Evolutionary conservation across 2,797 vertebrate genomes (phyloP).

Genomic region (Mormyrops attenuatus): DNA sequence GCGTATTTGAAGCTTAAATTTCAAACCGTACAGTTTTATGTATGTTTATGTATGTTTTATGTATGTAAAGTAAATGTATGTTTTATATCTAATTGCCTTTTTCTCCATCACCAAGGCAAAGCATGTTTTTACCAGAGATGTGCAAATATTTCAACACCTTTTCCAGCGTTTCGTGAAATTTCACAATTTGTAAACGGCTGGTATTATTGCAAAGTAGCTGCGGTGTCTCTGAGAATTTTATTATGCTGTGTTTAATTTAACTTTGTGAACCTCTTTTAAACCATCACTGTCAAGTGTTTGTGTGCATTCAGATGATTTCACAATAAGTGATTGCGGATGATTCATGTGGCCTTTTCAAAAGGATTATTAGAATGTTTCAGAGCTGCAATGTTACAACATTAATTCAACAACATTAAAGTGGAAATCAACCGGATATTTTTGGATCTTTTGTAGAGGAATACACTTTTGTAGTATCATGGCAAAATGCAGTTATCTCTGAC

Average conservation of each 20-base stretch:
- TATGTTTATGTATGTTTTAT: too few species aligned
- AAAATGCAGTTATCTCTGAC: background rate
- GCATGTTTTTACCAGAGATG: background rate
- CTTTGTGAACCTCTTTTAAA: background rate
- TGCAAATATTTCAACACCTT: background rate
- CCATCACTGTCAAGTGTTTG: background rate
- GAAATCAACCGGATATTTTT: background rate
- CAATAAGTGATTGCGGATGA: background rate
- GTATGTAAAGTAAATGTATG: too few species aligned
- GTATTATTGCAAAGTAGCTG: background rate
- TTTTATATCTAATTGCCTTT: background rate
- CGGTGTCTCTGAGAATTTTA: background rate
- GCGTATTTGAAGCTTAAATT: background rate
- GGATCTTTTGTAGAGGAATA: background rate
- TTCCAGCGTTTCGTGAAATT: background rate
- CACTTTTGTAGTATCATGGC: background rate
- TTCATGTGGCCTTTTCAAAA: background rate
- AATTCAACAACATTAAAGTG: background rate
- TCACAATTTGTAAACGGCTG: background rate
- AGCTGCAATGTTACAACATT: background rate
- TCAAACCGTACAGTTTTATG: background rate
- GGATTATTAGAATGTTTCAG: background rate
- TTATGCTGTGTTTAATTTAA: background rate
- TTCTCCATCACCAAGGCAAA: background rate
- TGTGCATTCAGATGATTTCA: background rate